Percentiles rank a stretch among this genome's conserved stretches.
Evolutionary conservation across 2,797 vertebrate genomes (phyloP).

Genomic region (Prunella strophiata): DNA sequence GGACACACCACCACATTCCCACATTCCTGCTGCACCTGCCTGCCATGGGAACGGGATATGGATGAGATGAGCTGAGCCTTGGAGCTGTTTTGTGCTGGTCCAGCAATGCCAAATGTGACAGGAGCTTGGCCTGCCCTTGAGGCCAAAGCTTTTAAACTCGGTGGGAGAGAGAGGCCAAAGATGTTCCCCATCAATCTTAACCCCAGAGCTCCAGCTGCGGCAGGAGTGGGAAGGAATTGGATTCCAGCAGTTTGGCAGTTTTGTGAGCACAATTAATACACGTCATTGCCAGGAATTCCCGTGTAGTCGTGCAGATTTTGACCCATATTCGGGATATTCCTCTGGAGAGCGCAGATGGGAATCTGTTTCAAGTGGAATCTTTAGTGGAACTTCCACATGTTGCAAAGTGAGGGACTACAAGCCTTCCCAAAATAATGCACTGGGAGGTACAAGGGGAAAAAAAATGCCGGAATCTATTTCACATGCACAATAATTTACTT

Average conservation of each 20-base stretch:
- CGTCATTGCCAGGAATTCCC: background rate
- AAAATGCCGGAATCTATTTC: slow-evolving; percentile 46
- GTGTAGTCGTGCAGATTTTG: accelerated
- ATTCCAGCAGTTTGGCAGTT: background rate
- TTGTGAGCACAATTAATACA: background rate
- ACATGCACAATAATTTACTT: slow-evolving; percentile 65
- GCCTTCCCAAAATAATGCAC: slow-evolving; percentile 45
- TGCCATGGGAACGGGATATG: accelerated
- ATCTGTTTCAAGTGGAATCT: background rate
- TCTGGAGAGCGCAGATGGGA: background rate
- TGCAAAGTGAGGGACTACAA: slow-evolving; percentile 28
- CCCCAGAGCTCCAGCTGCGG: background rate
- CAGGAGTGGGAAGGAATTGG: background rate
- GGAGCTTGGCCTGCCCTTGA: slow-evolving; percentile 3
- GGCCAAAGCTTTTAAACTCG: slow-evolving; percentile 51
- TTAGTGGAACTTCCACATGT: background rate
- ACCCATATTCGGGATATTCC: background rate
- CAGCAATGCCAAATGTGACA: background rate
- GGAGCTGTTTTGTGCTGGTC: background rate
- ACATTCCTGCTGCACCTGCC: background rate
- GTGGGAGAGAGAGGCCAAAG: background rate
- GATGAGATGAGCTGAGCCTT: background rate
- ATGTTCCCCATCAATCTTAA: background rate
- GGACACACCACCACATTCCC: background rate
- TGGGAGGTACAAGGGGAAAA: background rate